Conservation (phyloP, 2,888 invertebrate genomes). For the Galeruca laticollis region DNA sequence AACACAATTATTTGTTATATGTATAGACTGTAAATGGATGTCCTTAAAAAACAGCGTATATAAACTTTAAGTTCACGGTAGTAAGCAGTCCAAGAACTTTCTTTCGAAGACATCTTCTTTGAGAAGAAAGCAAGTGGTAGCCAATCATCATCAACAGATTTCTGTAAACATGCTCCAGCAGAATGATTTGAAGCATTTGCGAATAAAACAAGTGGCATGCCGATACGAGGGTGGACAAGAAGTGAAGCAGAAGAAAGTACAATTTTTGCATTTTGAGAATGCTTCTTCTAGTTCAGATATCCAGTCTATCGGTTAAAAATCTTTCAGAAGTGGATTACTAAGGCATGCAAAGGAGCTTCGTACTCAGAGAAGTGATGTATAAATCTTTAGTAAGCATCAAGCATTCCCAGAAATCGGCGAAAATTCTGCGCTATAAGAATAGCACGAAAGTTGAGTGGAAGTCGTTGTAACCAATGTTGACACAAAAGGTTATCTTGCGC, state of each 20-base stretch:
- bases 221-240: background rate
- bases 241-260: background rate
- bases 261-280: background rate
- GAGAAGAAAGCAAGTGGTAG: too few species aligned
- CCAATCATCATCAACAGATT: background rate
- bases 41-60: background rate
- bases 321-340: background rate
- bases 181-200: background rate
- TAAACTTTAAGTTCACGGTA: background rate
- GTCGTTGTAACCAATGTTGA: slow-evolving; percentile 10
- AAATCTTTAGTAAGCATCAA: background rate
- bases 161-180: too few species aligned
- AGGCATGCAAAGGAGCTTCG: background rate
- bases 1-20: background rate
- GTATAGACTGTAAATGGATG: background rate
- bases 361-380: background rate
- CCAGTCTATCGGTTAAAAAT: background rate
- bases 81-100: background rate
- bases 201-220: background rate
- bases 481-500: slow-evolving; percentile 16
- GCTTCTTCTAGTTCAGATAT: too few species aligned
- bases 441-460: slow-evolving; percentile 9
- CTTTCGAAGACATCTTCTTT: background rate
- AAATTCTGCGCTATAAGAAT: slow-evolving; percentile 13
- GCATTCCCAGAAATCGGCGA: background rate